A percentile compares a stretch with the other conserved stretches of the same genome.
phyloP scores from a whole-genome alignment of 1,140 invertebrate genomes.

The Ceratina japonica region DNA sequence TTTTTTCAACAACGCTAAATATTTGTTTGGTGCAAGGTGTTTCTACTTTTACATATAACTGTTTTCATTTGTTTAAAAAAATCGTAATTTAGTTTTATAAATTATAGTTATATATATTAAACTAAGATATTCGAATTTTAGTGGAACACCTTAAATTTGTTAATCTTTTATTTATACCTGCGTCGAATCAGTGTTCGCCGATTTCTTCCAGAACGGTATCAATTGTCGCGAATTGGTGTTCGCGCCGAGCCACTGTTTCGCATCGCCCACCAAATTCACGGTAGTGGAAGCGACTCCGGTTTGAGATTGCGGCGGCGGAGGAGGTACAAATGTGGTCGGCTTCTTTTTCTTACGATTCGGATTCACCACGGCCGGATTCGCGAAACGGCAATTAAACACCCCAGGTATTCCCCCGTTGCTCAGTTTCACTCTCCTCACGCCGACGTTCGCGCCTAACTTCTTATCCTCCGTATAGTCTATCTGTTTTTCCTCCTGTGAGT shows the following conservation, averaged over 20 bases:
- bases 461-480: conserved; percentile 69
- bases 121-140: too few species aligned
- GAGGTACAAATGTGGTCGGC: conserved; percentile 91
- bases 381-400: conserved; percentile 93
- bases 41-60: neutral
- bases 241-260: conserved; percentile 71
- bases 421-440: conserved; percentile 72
- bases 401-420: conserved; percentile 85
- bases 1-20: too few species aligned
- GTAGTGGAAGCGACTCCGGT: conserved; percentile 53
- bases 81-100: neutral
- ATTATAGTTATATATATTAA: too few species aligned
- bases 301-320: conserved; percentile 81
- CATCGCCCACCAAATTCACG: conserved; percentile 62
- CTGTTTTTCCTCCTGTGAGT: conserved; percentile 73
- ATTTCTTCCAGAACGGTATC: conserved; percentile 90
- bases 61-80: neutral
- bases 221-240: conserved; percentile 72
- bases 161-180: conserved; percentile 54
- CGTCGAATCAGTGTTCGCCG: conserved; percentile 81
- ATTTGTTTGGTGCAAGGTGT: too few species aligned
- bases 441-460: conserved; percentile 65
- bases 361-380: conserved; percentile 83
- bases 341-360: conserved; percentile 93
- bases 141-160: neutral